Base-by-base conservation (phyloP, 2,888 invertebrate genomes). In the Dorcus parallelipipedus region DNA sequence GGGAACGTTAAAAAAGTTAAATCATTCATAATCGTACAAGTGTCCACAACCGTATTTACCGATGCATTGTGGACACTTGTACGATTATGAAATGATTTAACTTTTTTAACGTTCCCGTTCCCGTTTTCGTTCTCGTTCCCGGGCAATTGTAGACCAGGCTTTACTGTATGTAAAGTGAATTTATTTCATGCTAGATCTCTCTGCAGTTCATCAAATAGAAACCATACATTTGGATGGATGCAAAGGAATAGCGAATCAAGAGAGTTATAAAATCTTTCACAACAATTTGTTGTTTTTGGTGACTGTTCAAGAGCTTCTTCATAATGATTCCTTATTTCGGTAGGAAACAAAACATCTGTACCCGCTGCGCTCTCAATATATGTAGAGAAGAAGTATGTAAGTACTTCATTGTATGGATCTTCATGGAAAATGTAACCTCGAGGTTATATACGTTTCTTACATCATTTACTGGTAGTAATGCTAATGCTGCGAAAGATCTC, bases 221-320 rank as follows among this genome's bases (percentile, higher is more conserved):
- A 41, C 41, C 41, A 41, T 10, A 41, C 5, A 10, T 10, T 41
- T 3, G 41, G 41, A 41, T 41, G 41, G 41, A 3, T 49, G 8
- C 47, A 47, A 2, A 14, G 8, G 6, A 47, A 14, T 47, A 14
- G 8, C 3, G 47, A 47, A 47, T 47, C 6, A 20, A 47, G 23
- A 5, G 47, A n/a, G 23, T 47, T 47, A 5, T 47, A 6, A 47
- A 47, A 47, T 20, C 47, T 6, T 14, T 47, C 47, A 23, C 47
- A 10, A 7, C 50, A 49, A 38, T 49, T 49, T n/a, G 47, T 47
- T 3, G 47, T 47, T 47, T 7, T 47, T 47, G 47, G 47, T 47
- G 47, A 20, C 4, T 5, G 3, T 3, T 10, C 4, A 9, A 47
- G 47, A 14, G 47, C 47, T 47, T 3, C 47, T 14, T 47, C 47